A percentile compares a stretch with the other conserved stretches of the same genome.
These are phyloP conservation scores for Brachymystax lenok DNA, from an alignment of 2,797 vertebrate genomes.

Conservation along the genomic window DNA sequence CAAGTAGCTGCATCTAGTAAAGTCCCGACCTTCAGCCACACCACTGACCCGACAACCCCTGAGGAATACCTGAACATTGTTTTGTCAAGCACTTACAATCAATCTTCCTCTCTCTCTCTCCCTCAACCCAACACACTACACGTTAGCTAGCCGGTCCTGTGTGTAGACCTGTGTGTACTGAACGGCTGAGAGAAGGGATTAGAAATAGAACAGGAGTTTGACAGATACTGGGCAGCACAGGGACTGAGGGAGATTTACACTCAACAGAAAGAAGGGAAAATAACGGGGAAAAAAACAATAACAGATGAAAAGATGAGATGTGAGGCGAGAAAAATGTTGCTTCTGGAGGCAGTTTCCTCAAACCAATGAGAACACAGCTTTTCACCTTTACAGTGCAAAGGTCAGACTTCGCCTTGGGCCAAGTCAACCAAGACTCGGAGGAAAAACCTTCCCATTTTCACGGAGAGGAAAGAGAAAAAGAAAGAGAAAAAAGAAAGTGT, in stretches of 20 bases:
- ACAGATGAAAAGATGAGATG: slow-evolving; percentile 79
- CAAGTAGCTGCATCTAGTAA: slow-evolving; percentile 41
- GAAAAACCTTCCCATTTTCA: slow-evolving; percentile 55
- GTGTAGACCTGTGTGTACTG: slow-evolving; percentile 38
- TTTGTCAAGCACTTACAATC: slow-evolving; percentile 30
- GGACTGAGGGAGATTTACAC: slow-evolving; percentile 21
- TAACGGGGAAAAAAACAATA: slow-evolving; percentile 53
- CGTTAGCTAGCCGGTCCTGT: not conserved
- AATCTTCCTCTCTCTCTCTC: slow-evolving; percentile 4
- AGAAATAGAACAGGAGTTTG: slow-evolving; percentile 6
- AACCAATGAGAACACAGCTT: slow-evolving; percentile 74
- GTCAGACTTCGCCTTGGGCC: slow-evolving; percentile 73
- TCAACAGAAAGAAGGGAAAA: not conserved
- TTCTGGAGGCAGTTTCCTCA: slow-evolving; percentile 78
- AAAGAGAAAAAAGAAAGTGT: not conserved
- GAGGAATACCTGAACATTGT: slow-evolving; percentile 38
- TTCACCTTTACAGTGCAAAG: slow-evolving; percentile 78
- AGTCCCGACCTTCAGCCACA: slow-evolving; percentile 47
- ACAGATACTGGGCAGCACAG: not conserved
- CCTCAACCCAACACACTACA: slow-evolving; percentile 6
- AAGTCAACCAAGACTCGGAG: slow-evolving; percentile 66
- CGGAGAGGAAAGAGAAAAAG: slow-evolving; percentile 22
- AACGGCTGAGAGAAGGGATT: slow-evolving; percentile 29
- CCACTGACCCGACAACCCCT: slow-evolving; percentile 15
- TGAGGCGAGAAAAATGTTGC: slow-evolving; percentile 76